A percentile compares a stretch with the other conserved stretches of the same genome.
Evolutionary conservation across 2,113 vertebrate species (phyloP).

Genomic region (Erythrolamprus reginae): DNA sequence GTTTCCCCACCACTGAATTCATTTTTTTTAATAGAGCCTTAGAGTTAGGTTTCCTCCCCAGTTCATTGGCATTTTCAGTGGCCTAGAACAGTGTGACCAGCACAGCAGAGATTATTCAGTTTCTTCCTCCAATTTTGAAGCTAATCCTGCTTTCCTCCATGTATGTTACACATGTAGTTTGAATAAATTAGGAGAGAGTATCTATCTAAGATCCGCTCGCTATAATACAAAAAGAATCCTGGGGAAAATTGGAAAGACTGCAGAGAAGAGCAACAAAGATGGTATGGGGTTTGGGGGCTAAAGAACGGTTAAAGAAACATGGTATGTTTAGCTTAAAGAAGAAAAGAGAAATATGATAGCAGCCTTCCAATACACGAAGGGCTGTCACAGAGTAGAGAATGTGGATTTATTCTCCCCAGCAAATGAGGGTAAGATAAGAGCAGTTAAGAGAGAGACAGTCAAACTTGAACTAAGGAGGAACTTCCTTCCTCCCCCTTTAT

Average conservation of each 20-base stretch:
- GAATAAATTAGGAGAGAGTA: background rate
- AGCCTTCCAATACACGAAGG: background rate
- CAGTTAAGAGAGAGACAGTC: background rate
- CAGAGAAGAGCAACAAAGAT: background rate
- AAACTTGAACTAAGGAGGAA: background rate
- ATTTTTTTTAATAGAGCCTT: background rate
- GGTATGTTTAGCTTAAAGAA: background rate
- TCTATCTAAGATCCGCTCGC: background rate
- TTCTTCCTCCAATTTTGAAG: background rate
- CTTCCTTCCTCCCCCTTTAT: too few species aligned
- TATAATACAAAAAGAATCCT: background rate
- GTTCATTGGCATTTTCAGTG: background rate
- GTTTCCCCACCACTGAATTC: background rate
- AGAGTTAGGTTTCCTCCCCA: background rate
- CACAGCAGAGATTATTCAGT: background rate
- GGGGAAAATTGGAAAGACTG: background rate
- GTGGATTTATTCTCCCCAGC: background rate
- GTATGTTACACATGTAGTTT: background rate
- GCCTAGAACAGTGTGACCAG: background rate
- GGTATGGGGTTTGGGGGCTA: background rate
- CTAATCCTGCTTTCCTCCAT: background rate
- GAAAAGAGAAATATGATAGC: background rate
- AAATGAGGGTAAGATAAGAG: background rate
- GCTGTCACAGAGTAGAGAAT: background rate
- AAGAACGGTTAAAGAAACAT: background rate